phyloP scores from a whole-genome alignment of 2,888 invertebrate genomes.

The Spisula subtruncata region DNA sequence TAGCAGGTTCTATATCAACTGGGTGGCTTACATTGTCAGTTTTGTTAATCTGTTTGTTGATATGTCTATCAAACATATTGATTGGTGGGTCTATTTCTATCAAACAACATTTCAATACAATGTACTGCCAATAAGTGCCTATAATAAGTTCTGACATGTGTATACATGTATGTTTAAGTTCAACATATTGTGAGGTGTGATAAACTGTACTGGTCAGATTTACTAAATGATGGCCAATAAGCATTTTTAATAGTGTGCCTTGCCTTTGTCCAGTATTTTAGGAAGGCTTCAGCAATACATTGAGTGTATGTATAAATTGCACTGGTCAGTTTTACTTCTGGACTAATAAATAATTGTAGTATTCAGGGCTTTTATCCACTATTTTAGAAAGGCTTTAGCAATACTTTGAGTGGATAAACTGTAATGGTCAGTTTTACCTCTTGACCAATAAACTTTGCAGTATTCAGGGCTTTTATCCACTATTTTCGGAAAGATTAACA shows the following conservation, averaged over 20 bases:
- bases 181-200: neutral
- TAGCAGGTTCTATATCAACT: neutral
- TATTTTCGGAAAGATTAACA: too few relatives aligned
- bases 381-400: too few relatives aligned
- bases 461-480: too few relatives aligned
- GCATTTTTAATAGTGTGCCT: too few relatives aligned
- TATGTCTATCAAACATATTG: neutral
- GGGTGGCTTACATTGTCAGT: neutral
- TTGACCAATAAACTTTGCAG: too few relatives aligned
- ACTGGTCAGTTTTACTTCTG: neutral
- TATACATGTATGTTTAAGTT: neutral
- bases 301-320: too few relatives aligned
- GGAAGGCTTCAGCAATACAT: too few relatives aligned
- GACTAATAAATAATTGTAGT: neutral
- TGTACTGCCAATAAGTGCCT: neutral
- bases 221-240: too few relatives aligned
- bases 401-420: too few relatives aligned
- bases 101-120: neutral
- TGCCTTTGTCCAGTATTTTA: too few relatives aligned
- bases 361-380: neutral
- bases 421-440: too few relatives aligned
- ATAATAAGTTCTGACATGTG: slow-evolving; percentile 2
- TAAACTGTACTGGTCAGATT: neutral
- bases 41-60: neutral
- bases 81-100: neutral